These are phyloP conservation scores for Brachypodius melanocephalos DNA, from an alignment of 2,113 vertebrate genomes.

Conservation along the genomic window DNA sequence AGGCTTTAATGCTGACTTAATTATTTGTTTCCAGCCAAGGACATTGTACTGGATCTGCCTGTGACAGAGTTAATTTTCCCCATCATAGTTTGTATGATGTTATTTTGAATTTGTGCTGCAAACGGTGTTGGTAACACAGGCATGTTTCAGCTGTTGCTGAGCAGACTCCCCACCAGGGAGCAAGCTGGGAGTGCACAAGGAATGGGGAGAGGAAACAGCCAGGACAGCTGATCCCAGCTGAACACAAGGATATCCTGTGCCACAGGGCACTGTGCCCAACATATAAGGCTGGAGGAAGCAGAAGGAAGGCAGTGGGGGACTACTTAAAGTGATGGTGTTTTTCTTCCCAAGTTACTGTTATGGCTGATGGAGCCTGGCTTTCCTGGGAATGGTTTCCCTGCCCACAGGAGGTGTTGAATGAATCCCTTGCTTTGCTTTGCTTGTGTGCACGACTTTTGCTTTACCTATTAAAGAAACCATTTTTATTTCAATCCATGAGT, in stretches of 20 bases:
- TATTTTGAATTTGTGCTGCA: background rate
- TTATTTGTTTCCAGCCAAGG: background rate
- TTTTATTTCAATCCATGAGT: background rate
- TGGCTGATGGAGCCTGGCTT: fast-evolving
- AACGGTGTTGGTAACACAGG: background rate
- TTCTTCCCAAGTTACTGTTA: background rate
- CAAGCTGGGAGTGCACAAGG: background rate
- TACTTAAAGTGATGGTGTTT: fast-evolving
- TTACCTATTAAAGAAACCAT: background rate
- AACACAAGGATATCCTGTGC: background rate
- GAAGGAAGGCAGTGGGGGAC: fast-evolving
- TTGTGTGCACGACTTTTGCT: fast-evolving
- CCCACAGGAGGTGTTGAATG: background rate
- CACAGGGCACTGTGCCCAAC: background rate
- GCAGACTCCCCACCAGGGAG: fast-evolving
- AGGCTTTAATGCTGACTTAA: background rate
- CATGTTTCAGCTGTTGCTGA: background rate
- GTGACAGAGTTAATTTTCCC: background rate
- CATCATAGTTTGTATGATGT: background rate
- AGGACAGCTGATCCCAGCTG: background rate
- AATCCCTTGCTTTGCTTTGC: background rate
- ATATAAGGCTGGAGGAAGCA: background rate
- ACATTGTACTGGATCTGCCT: background rate
- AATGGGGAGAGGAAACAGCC: fast-evolving
- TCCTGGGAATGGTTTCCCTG: background rate